Conservation (phyloP, 2,113 vertebrate species). For the Columba janthina region DNA sequence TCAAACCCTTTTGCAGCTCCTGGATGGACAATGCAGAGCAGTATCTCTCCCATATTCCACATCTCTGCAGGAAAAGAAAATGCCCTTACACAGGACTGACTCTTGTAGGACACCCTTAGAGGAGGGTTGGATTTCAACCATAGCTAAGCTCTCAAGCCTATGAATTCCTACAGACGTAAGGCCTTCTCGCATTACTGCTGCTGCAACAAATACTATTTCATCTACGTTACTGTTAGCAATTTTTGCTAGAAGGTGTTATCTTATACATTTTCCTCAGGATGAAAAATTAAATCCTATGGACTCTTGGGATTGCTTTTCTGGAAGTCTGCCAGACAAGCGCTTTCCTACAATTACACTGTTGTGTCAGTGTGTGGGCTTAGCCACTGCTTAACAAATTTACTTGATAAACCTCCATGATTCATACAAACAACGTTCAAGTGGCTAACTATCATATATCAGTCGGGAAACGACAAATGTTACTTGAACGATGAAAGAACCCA, state of each 20-base stretch:
- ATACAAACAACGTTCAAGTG: conserved; percentile 36
- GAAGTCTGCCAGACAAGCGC: conserved; percentile 37
- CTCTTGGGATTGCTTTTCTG: conserved; percentile 35
- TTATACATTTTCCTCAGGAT: conserved; percentile 9
- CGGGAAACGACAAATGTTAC: neutral
- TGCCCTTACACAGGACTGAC: neutral
- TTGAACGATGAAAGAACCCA: neutral
- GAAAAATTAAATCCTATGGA: conserved; percentile 55
- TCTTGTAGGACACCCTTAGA: neutral
- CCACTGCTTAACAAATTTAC: conserved; percentile 29
- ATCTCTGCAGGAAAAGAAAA: neutral
- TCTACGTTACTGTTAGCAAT: neutral
- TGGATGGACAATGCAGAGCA: neutral
- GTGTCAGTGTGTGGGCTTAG: conserved; percentile 38
- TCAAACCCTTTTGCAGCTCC: neutral
- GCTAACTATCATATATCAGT: conserved; percentile 12
- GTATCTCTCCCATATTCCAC: neutral
- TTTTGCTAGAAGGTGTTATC: conserved; percentile 39
- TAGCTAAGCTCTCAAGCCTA: neutral
- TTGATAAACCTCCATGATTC: conserved; percentile 46
- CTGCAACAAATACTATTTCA: neutral
- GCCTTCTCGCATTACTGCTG: neutral
- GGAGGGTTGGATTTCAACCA: neutral
- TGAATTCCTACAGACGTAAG: neutral
- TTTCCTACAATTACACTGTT: conserved; percentile 22